Evolutionary conservation across 2,888 invertebrate species (phyloP).

Genomic region (Euspilapteryx auroguttella): DNA sequence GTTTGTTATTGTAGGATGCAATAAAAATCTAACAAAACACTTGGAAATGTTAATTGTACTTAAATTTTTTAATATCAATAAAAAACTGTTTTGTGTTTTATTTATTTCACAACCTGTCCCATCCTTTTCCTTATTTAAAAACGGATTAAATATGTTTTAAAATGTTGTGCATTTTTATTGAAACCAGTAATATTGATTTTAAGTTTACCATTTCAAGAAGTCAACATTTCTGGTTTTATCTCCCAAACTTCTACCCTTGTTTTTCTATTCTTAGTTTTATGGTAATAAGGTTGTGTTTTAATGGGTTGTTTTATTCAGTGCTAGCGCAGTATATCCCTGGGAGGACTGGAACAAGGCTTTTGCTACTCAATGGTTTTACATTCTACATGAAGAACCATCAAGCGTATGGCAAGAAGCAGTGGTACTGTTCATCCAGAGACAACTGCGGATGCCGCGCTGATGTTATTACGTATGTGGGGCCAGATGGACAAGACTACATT

Average conservation of each 20-base stretch:
- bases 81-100: not conserved
- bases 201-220: not conserved
- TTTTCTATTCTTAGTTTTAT: not conserved
- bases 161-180: too few species aligned
- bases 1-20: too few species aligned
- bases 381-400: conserved; percentile 56
- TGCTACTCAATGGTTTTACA: conserved; percentile 46
- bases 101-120: conserved; percentile 11
- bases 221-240: not conserved
- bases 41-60: too few species aligned
- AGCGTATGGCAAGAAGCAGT: conserved; percentile 50
- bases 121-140: conserved; percentile 13
- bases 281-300: conserved; percentile 11
- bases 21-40: too few species aligned
- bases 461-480: conserved; percentile 45
- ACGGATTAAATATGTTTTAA: conserved; percentile 1
- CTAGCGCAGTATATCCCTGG: conserved; percentile 51
- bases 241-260: not conserved
- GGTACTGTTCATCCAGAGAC: conserved; percentile 51
- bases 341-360: conserved; percentile 39
- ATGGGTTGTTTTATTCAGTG: conserved; percentile 23
- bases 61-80: too few species aligned
- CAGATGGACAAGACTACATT: conserved; percentile 43
- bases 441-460: conserved; percentile 47
- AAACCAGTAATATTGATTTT: conserved; percentile 4